Evolutionary conservation across 92 coral and sea anemone genomes (phyloP).

Genomic region (Parazoanthus atlanticus): DNA sequence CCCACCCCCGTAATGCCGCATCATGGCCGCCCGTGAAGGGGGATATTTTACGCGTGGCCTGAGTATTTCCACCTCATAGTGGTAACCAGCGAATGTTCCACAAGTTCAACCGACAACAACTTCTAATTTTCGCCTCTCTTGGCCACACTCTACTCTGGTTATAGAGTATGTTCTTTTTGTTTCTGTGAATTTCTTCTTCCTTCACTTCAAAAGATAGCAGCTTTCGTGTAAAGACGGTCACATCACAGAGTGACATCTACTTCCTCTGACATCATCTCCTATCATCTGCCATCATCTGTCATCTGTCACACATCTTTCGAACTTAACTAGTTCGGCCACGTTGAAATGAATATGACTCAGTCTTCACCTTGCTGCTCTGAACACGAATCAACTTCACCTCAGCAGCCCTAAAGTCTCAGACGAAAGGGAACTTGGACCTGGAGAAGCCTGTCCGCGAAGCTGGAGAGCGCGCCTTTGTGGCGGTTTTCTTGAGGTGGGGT

Average conservation of each 20-base stretch:
- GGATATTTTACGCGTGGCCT: too few species aligned
- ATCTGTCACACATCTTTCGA: neutral
- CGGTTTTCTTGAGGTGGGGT: slow-evolving; percentile 55
- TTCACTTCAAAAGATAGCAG: neutral
- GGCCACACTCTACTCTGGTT: neutral
- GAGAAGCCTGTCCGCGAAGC: slow-evolving; percentile 52
- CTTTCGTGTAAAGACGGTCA: neutral
- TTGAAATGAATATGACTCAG: neutral
- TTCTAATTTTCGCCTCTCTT: neutral
- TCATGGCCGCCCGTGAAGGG: neutral
- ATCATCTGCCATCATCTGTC: neutral
- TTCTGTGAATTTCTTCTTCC: neutral
- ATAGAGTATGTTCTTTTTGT: neutral
- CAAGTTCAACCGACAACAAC: neutral
- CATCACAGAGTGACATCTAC: neutral
- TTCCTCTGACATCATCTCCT: neutral
- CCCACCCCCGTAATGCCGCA: too few species aligned
- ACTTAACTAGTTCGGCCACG: neutral
- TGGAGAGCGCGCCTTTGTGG: slow-evolving; percentile 33
- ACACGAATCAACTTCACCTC: neutral
- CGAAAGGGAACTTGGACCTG: slow-evolving; percentile 62
- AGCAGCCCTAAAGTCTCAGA: slow-evolving; percentile 6
- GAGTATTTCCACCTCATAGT: neutral
- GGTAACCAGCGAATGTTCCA: neutral
- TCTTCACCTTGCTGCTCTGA: neutral